Conservation (phyloP, 2,113 vertebrate species). For the Chitala chitala region DNA sequence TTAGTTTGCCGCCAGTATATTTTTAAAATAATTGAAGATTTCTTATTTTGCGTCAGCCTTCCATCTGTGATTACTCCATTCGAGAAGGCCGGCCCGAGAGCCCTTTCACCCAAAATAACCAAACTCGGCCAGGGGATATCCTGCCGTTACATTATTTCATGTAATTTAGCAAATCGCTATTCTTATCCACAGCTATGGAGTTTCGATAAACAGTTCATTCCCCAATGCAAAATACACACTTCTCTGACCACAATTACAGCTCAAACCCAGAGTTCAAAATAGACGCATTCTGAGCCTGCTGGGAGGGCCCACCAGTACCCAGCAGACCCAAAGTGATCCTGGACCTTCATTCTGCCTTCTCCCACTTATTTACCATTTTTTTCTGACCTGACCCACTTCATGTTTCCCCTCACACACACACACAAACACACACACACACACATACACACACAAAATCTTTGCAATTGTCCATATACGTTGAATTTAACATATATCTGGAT, state of each 20-base stretch:
- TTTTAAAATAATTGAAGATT: conserved; percentile 26
- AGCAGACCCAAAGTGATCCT: not conserved
- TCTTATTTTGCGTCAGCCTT: conserved; percentile 16
- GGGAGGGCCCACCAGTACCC: not conserved
- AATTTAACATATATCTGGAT: not conserved
- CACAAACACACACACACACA: too few species aligned
- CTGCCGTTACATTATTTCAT: conserved; percentile 23
- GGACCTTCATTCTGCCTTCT: conserved; percentile 1
- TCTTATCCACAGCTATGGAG: conserved; percentile 21
- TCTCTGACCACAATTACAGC: conserved; percentile 35
- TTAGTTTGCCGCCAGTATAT: conserved; percentile 20
- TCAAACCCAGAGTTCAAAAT: conserved; percentile 21
- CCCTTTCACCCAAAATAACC: conserved; percentile 19
- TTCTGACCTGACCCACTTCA: not conserved
- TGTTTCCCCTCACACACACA: not conserved
- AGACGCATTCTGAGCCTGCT: not conserved
- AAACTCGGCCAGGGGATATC: conserved; percentile 21
- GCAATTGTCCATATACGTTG: not conserved
- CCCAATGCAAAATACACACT: conserved; percentile 24
- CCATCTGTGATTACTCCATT: conserved; percentile 19
- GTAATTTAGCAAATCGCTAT: conserved; percentile 26
- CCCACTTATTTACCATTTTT: not conserved
- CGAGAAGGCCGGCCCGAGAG: conserved; percentile 19
- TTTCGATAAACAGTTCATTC: conserved; percentile 26
- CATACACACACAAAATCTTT: too few species aligned